These are phyloP conservation scores for Corythornis cristatus DNA, from an alignment of 2,113 vertebrate species.

Conservation along the genomic window DNA sequence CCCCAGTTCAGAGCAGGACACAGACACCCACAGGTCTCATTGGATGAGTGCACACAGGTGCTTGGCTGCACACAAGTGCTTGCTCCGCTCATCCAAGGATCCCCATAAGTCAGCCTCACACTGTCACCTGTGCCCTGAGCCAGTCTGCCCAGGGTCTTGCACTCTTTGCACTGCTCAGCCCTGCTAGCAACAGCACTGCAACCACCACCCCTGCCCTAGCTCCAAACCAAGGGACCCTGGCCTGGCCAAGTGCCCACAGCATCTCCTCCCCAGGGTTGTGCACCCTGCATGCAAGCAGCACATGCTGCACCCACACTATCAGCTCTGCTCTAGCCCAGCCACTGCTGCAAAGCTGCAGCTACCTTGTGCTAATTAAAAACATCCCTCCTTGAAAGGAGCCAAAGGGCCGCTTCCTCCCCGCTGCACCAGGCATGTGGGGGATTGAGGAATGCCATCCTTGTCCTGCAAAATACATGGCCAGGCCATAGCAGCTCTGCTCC, in stretches of 20 bases:
- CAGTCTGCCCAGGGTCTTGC: not conserved
- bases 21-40: not conserved
- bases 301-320: rapidly evolving
- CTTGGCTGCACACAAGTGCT: not conserved
- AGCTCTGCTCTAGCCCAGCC: not conserved
- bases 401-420: not conserved
- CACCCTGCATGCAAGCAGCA: not conserved
- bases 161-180: rapidly evolving
- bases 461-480: not conserved
- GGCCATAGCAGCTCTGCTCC: not conserved
- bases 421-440: not conserved
- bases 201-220: not conserved
- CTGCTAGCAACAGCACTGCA: rapidly evolving
- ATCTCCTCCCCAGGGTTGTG: rapidly evolving
- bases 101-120: not conserved
- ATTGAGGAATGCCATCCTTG: not conserved
- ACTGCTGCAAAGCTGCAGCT: constrained; percentile 3
- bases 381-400: not conserved
- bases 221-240: rapidly evolving
- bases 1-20: not conserved
- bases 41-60: not conserved
- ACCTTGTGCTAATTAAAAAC: constrained; percentile 51
- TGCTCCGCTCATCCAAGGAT: not conserved
- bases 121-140: not conserved
- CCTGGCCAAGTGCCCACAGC: rapidly evolving